Evolutionary conservation across 2,113 vertebrate genomes (phyloP), one percentile per base, ranked within the genome.

Genomic region (Solea solea): DNA sequence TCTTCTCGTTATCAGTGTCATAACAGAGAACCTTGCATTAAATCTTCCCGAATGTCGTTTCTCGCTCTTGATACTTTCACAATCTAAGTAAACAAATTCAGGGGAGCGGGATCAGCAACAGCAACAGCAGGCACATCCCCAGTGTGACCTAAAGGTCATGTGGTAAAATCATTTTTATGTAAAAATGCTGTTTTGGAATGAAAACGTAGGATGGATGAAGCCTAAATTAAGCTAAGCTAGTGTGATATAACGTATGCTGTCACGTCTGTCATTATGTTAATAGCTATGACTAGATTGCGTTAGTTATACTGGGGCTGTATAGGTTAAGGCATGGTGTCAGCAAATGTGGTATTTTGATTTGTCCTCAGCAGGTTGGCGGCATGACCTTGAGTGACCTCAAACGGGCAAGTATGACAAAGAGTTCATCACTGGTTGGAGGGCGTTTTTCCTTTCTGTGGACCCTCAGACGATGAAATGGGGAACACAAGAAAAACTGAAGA

Each of bases 381-480:
- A 59, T 72, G 51, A 69, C 53, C 21, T 21, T 21, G 21, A 54
- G 46, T 48, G 51, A 49, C 59, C 46, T 40, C 67, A 62, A 46
- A 15, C 59, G 59, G 46, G 40, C 63, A 81, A 69, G 64, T 60
- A 59, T 56, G 56, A 64, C 54, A n/a, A 9, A 68, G 27, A 44
- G 45, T 40, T 39, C 27, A 69, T 65, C 49, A 39, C 21, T 73
- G 44, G 39, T 63, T 40, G 8, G 15, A 25, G 50, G 68, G 58
- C n/a, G 14, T 40, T 49, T 74, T 53, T 62, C 57, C 25, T 50
- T 28, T 69, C 63, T 62, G 48, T 50, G 21, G 28, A 58, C 42
- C 62, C 46, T 67, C 9, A 40, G 10, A 13, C 12, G n/a, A 50
- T 21, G 5, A 34, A 34, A 34, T 4, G 34, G 2, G 34, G 5